These are phyloP conservation scores for Gavia stellata DNA, from an alignment of 2,113 vertebrate species.

Conservation along the genomic window DNA sequence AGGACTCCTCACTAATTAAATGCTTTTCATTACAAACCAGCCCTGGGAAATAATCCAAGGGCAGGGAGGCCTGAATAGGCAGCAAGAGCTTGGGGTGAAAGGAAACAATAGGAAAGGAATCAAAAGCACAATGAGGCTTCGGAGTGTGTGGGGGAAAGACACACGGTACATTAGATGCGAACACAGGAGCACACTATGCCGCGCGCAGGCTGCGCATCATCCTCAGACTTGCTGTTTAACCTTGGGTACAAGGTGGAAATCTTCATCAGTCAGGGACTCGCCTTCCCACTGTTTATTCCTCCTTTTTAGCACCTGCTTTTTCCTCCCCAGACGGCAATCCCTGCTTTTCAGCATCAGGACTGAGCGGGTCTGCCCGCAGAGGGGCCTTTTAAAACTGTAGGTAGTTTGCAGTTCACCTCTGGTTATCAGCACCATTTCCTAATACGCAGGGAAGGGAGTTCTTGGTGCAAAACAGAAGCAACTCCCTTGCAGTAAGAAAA, in stretches of 20 bases:
- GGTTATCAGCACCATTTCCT: neutral
- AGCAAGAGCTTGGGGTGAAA: neutral
- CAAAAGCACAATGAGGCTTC: neutral
- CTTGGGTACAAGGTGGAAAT: neutral
- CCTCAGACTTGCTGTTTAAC: neutral
- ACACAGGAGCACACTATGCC: neutral
- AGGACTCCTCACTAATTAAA: neutral
- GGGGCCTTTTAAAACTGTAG: neutral
- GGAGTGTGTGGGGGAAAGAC: neutral
- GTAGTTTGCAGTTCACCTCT: neutral
- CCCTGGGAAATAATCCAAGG: neutral
- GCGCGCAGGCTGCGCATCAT: neutral
- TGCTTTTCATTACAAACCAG: neutral
- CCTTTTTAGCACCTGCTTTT: neutral
- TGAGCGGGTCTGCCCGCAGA: neutral
- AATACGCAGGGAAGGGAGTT: fast-evolving
- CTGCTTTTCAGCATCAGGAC: neutral
- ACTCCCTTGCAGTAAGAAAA: neutral
- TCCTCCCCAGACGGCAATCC: neutral
- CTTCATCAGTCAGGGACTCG: neutral
- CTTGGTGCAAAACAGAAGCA: neutral
- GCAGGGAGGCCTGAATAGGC: neutral
- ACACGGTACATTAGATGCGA: neutral
- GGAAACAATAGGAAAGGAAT: neutral
- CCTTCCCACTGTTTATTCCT: neutral